Conservation (phyloP, 2,113 vertebrate species). For the Cygnus atratus region DNA sequence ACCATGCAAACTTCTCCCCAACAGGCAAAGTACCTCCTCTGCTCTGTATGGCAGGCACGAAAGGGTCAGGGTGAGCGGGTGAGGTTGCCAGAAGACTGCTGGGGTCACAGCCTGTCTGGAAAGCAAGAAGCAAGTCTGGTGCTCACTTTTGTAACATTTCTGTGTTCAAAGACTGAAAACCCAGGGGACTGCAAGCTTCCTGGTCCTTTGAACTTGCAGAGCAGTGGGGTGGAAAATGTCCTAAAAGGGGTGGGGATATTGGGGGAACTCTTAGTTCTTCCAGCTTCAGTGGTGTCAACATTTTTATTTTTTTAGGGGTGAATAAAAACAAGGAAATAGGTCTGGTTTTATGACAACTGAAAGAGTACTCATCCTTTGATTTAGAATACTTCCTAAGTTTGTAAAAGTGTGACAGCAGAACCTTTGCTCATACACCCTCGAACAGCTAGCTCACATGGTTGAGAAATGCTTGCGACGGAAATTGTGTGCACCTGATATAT, state of each 20-base stretch:
- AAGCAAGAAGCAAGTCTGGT: neutral
- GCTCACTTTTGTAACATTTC: neutral
- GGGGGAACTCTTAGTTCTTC: neutral
- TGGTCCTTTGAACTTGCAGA: neutral
- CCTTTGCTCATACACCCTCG: neutral
- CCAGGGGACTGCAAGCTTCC: neutral
- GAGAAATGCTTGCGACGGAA: neutral
- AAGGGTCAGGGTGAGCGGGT: neutral
- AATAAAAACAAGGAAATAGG: neutral
- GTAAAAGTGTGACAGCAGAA: neutral
- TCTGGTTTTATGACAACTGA: neutral
- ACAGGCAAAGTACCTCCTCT: neutral
- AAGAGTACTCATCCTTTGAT: neutral
- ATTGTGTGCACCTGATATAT: neutral
- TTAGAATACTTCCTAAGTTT: neutral
- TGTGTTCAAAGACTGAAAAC: neutral
- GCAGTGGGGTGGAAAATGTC: neutral
- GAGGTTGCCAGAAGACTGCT: neutral
- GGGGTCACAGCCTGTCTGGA: neutral
- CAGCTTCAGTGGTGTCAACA: neutral
- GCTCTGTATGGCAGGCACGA: fast-evolving
- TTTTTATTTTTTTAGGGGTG: neutral
- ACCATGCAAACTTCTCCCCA: fast-evolving
- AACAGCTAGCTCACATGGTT: neutral
- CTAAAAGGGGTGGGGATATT: neutral